Evolutionary conservation across 1,140 invertebrate genomes (phyloP).

Genomic region (Ceratosolen fusciceps): DNA sequence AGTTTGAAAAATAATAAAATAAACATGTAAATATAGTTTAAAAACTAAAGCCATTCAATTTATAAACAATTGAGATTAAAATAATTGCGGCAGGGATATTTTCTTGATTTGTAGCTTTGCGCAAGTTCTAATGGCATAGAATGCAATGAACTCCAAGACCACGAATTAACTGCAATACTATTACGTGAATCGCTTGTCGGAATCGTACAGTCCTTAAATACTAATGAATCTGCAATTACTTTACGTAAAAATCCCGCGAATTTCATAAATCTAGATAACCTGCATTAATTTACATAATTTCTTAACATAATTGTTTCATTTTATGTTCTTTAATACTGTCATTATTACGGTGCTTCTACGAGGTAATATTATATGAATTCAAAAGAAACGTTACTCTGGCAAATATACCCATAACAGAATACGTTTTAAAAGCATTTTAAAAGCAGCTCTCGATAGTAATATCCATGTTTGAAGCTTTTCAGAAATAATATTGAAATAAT

Average conservation of each 20-base stretch:
- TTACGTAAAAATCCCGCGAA: not conserved
- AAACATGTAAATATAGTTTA: conserved; percentile 30
- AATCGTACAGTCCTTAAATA: conserved; percentile 64
- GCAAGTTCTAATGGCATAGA: conserved; percentile 60
- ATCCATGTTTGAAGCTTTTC: no score
- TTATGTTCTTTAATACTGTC: not conserved
- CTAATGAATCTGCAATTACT: conserved; percentile 60
- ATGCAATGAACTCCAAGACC: conserved; percentile 56
- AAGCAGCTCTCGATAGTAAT: no score
- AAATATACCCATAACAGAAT: no score
- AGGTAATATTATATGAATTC: no score
- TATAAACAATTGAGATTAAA: conserved; percentile 51
- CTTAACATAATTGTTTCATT: not conserved
- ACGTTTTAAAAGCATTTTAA: no score
- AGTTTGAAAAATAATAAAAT: not conserved
- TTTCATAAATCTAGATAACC: conserved; percentile 14
- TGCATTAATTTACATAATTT: not conserved
- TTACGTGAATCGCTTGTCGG: conserved; percentile 35
- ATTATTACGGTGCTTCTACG: not conserved
- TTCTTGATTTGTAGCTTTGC: conserved; percentile 5
- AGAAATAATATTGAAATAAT: not conserved
- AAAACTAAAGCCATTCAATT: conserved; percentile 47
- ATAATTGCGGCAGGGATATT: not conserved
- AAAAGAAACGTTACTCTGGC: no score
- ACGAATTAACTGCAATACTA: conserved; percentile 69